Evolutionary conservation across 2,888 invertebrate species (phyloP).

Genomic region (Drosophila kuntzei): DNA sequence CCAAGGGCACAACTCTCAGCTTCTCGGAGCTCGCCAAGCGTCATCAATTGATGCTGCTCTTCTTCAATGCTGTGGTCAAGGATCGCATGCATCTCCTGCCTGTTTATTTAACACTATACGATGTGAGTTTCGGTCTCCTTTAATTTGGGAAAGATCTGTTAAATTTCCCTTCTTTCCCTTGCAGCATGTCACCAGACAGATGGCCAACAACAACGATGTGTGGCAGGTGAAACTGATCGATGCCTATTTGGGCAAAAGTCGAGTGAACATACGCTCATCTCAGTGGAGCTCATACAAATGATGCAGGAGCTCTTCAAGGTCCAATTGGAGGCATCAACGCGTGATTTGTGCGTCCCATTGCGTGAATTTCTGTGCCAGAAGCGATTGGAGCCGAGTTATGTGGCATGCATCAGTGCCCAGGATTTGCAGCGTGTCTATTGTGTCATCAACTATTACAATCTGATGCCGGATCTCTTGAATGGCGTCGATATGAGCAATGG

Average conservation of each 20-base stretch:
- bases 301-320: conserved; percentile 79
- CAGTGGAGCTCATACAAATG: conserved; percentile 83
- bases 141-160: not conserved
- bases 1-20: conserved; percentile 76
- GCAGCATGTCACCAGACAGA: conserved; percentile 73
- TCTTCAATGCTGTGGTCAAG: conserved; percentile 92
- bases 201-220: conserved; percentile 85
- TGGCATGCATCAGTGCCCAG: conserved; percentile 64
- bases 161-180: not conserved
- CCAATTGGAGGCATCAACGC: conserved; percentile 71
- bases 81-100: conserved; percentile 92
- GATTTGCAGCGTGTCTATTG: conserved; percentile 79
- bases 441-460: conserved; percentile 81
- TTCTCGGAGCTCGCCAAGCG: conserved; percentile 85
- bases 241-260: conserved; percentile 85
- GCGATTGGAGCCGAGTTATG: conserved; percentile 68
- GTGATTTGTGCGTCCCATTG: conserved; percentile 66
- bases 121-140: conserved; percentile 86
- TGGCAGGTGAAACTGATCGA: conserved; percentile 92
- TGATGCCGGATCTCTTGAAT: conserved; percentile 82
- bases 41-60: conserved; percentile 89
- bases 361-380: conserved; percentile 78
- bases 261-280: conserved; percentile 74
- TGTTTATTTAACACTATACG: conserved; percentile 89
- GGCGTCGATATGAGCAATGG: conserved; percentile 73